Conservation (phyloP, 1,140 invertebrate genomes). For the Aphelenchoides fujianensis region DNA sequence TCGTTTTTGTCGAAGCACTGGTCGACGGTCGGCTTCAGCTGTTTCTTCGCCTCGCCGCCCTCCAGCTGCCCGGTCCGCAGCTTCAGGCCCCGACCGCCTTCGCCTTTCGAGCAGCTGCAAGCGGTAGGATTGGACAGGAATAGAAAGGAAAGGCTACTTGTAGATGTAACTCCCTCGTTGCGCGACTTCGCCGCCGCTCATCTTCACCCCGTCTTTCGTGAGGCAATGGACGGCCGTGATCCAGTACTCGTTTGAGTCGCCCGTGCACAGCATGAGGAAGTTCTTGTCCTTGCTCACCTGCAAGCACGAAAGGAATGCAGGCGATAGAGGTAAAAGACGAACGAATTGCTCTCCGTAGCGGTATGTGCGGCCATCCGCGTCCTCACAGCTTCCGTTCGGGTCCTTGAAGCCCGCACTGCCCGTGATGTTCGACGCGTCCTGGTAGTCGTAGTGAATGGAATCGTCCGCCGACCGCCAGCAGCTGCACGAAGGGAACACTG, state of each 20-base stretch:
- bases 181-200: neutral
- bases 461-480: neutral
- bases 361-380: neutral
- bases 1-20: slow-evolving; percentile 8
- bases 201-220: neutral
- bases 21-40: neutral
- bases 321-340: neutral
- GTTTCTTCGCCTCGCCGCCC: neutral
- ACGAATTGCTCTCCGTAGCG: neutral
- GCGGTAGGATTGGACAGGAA: neutral
- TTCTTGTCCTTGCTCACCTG: slow-evolving; percentile 10
- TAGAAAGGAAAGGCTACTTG: neutral
- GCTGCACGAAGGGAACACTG: too few relatives aligned
- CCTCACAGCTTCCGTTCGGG: neutral
- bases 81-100: neutral
- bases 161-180: slow-evolving; percentile 1
- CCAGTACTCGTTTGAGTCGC: neutral
- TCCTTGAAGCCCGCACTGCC: neutral
- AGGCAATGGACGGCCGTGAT: neutral
- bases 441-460: slow-evolving; percentile 4
- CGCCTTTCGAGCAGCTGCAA: neutral
- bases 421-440: neutral
- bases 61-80: neutral
- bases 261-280: slow-evolving; percentile 6
- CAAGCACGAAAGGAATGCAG: neutral